A percentile compares a stretch with the other conserved stretches of the same genome.
These are phyloP conservation scores for Labeo rohita DNA, from an alignment of 2,113 vertebrate genomes.

Conservation along the genomic window DNA sequence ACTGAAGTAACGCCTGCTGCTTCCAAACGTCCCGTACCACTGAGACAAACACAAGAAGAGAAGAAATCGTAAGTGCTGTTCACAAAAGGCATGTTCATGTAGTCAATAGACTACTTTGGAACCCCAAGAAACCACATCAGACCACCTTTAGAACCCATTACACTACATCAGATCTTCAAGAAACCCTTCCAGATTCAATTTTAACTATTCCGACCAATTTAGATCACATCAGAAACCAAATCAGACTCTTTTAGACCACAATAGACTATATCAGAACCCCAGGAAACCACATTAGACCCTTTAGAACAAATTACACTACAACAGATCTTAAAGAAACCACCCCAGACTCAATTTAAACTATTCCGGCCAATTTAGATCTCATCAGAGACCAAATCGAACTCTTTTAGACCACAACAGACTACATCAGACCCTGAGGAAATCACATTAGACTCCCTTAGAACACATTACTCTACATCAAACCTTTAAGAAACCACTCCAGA, in stretches of 20 bases:
- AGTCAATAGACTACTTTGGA: too few species aligned
- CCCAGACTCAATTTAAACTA: too few species aligned
- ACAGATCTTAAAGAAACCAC: too few species aligned
- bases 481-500: neutral
- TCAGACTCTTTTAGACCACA: neutral
- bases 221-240: neutral
- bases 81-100: neutral
- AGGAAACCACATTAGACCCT: neutral
- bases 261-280: neutral
- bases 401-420: neutral
- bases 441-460: neutral
- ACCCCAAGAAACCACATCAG: neutral
- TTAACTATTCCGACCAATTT: neutral
- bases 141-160: neutral
- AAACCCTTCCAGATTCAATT: neutral
- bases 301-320: too few species aligned
- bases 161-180: neutral
- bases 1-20: constrained; percentile 81
- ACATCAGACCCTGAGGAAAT: neutral
- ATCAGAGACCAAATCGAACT: neutral
- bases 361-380: too few species aligned
- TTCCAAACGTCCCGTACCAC: constrained; percentile 84
- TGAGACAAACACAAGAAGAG: constrained; percentile 56
- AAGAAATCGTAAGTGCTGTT: too few species aligned
- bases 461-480: neutral